phyloP scores from a whole-genome alignment of 2,888 invertebrate genomes.

The Galeopsomyia nigrocyanea region DNA sequence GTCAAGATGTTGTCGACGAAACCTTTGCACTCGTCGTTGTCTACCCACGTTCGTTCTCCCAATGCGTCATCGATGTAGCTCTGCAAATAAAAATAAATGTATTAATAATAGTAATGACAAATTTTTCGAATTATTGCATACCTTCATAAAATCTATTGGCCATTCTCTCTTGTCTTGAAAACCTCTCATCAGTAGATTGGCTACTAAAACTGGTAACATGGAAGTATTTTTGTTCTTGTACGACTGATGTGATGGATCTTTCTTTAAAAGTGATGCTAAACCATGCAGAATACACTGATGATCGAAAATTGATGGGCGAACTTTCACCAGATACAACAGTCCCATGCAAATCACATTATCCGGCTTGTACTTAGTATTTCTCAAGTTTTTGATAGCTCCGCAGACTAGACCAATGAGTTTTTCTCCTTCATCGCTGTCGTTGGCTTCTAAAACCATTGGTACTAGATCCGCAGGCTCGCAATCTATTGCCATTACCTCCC shows the following conservation, averaged over 20 bases:
- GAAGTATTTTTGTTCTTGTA: slow-evolving; percentile 87
- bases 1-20: slow-evolving; percentile 93
- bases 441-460: slow-evolving; percentile 80
- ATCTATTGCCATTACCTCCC: slow-evolving; percentile 83
- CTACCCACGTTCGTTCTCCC: slow-evolving; percentile 94
- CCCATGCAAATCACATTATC: slow-evolving; percentile 83
- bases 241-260: slow-evolving; percentile 78
- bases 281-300: slow-evolving; percentile 84
- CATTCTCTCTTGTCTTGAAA: slow-evolving; percentile 87
- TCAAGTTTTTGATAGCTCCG: slow-evolving; percentile 86
- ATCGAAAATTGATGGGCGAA: slow-evolving; percentile 82
- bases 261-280: slow-evolving; percentile 84
- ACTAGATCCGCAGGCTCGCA: slow-evolving; percentile 86
- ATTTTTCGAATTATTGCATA: slow-evolving; percentile 60
- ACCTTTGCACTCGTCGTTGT: slow-evolving; percentile 89
- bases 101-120: slow-evolving; percentile 10
- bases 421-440: slow-evolving; percentile 85
- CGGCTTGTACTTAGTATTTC: slow-evolving; percentile 85
- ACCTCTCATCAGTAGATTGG: slow-evolving; percentile 86
- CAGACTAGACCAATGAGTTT: slow-evolving; percentile 86
- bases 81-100: slow-evolving; percentile 66
- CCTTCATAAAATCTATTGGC: slow-evolving; percentile 94
- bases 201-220: slow-evolving; percentile 83
- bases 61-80: slow-evolving; percentile 95
- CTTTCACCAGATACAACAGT: slow-evolving; percentile 84